Conservation (phyloP, 2,113 vertebrate genomes). For the Anguilla japonica region DNA sequence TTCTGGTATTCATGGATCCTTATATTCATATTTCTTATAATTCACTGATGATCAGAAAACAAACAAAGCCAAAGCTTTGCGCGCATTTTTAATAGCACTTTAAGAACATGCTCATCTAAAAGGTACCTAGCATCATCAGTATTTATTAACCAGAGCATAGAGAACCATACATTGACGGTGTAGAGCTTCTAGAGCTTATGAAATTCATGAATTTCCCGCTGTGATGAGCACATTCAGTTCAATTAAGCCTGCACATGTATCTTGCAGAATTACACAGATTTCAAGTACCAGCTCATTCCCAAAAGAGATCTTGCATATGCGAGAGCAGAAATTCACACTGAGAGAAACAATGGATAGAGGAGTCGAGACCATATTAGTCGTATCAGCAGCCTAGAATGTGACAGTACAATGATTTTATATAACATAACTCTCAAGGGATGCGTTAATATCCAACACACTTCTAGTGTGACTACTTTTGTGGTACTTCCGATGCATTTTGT, state of each 20-base stretch:
- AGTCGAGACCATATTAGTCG: not conserved
- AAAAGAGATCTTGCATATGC: not conserved
- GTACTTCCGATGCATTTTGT: too few species aligned
- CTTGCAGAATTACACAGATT: not conserved
- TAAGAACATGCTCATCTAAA: too few species aligned
- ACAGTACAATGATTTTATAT: not conserved
- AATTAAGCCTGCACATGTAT: not conserved
- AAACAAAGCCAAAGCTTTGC: not conserved
- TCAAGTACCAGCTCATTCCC: not conserved
- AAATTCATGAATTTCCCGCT: not conserved
- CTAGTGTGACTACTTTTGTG: too few species aligned
- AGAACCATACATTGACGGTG: not conserved
- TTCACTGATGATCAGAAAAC: not conserved
- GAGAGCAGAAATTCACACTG: not conserved
- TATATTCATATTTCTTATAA: not conserved
- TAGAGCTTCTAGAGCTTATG: not conserved
- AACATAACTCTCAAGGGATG: not conserved
- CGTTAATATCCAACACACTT: too few species aligned
- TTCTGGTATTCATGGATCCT: not conserved
- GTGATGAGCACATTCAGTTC: not conserved
- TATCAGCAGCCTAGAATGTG: not conserved
- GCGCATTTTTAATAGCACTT: not conserved
- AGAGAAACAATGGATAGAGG: not conserved
- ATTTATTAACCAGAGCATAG: not conserved
- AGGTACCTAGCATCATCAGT: too few species aligned